These are phyloP conservation scores for Spatulosminthurus flaviceps DNA, from an alignment of 2,888 invertebrate genomes.

Conservation along the genomic window DNA sequence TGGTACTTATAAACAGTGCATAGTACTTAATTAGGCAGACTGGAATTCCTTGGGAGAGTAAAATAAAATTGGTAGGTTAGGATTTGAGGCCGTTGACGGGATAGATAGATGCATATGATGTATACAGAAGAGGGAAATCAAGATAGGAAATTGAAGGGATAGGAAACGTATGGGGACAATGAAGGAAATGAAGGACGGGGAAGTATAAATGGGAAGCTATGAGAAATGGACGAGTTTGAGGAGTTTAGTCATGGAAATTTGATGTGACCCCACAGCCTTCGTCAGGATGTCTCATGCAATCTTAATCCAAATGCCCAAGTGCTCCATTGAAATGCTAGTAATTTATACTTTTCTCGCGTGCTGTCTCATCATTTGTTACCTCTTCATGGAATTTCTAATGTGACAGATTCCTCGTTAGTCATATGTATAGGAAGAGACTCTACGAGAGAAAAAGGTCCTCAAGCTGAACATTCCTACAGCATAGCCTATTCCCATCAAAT, in stretches of 20 bases:
- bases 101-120: too few species aligned
- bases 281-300: constrained; percentile 24
- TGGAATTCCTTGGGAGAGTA: too few species aligned
- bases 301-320: constrained; percentile 19
- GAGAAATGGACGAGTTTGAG: background rate
- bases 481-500: background rate
- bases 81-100: too few species aligned
- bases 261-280: constrained; percentile 26
- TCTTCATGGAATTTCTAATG: constrained; percentile 34
- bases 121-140: background rate
- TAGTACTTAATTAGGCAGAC: too few species aligned
- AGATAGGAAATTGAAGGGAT: background rate
- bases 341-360: constrained; percentile 35
- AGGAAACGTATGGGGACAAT: background rate
- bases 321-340: constrained; percentile 16
- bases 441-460: too few species aligned
- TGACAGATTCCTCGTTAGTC: constrained; percentile 39
- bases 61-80: too few species aligned
- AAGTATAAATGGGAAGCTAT: background rate
- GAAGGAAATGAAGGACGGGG: background rate
- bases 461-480: too few species aligned
- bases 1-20: too few species aligned
- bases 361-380: constrained; percentile 33
- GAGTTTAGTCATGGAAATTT: background rate
- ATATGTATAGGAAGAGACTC: background rate